phyloP scores from a whole-genome alignment of 2,888 invertebrate genomes.

The Acleris emargana region DNA sequence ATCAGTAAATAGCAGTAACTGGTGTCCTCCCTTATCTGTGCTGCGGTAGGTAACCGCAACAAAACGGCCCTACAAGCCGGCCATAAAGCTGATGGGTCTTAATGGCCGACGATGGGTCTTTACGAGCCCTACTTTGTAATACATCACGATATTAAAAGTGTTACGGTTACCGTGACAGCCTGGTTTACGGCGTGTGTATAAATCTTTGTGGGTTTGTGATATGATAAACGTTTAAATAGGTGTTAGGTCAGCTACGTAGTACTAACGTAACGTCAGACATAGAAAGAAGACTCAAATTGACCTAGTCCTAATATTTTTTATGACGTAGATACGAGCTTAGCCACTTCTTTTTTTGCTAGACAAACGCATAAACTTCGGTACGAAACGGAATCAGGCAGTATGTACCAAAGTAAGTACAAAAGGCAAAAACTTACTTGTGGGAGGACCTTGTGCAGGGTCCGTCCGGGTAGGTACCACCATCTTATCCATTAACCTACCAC shows the following conservation, averaged over 20 bases:
- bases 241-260: background rate
- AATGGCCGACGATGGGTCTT: conserved; percentile 47
- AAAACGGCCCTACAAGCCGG: conserved; percentile 50
- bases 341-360: too few species aligned
- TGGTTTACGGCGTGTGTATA: conserved; percentile 29
- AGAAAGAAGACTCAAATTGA: too few species aligned
- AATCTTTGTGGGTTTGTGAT: conserved; percentile 18
- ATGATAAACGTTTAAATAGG: background rate
- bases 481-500: too few species aligned
- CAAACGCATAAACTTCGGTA: too few species aligned
- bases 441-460: too few species aligned
- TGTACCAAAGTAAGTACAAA: too few species aligned
- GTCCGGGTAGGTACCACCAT: too few species aligned
- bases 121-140: conserved; percentile 52
- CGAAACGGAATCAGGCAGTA: too few species aligned
- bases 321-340: too few species aligned
- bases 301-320: too few species aligned
- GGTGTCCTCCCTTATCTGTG: background rate
- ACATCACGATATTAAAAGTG: conserved; percentile 25
- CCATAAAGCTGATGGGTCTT: conserved; percentile 51
- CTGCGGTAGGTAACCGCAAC: conserved; percentile 51
- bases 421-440: too few species aligned
- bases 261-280: background rate
- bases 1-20: too few species aligned
- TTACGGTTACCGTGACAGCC: conserved; percentile 31